These are phyloP conservation scores for Noctua janthina DNA, from an alignment of 2,888 invertebrate genomes.

Conservation along the genomic window DNA sequence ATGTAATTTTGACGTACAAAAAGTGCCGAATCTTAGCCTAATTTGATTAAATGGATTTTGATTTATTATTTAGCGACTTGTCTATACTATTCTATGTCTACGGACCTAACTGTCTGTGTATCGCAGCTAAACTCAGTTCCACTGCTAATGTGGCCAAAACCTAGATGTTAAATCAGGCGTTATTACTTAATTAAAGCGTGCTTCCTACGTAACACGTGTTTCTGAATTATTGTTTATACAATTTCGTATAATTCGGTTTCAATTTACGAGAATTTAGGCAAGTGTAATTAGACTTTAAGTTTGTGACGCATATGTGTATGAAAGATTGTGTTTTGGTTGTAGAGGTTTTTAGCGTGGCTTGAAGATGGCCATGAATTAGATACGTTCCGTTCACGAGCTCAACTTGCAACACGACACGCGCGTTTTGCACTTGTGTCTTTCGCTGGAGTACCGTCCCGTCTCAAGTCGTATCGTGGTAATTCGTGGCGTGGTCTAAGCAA, in stretches of 20 bases:
- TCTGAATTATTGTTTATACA: conserved; percentile 70
- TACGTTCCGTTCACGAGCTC: no score
- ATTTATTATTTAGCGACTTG: not conserved
- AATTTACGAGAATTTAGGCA: conserved; percentile 65
- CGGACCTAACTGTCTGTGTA: conserved; percentile 10
- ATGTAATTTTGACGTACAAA: not conserved
- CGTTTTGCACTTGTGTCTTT: not conserved
- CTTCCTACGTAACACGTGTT: conserved; percentile 65
- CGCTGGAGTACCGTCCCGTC: not conserved
- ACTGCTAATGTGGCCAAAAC: conserved; percentile 74
- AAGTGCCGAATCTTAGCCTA: not conserved
- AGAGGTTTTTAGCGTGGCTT: conserved; percentile 27
- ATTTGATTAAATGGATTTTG: not conserved
- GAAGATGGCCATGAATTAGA: conserved; percentile 6
- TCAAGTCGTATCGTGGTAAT: not conserved
- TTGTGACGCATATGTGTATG: conserved; percentile 57
- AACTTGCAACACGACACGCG: not conserved
- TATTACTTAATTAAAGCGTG: conserved; percentile 83
- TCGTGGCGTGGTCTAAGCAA: not conserved
- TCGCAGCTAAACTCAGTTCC: conserved; percentile 60
- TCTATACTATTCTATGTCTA: not conserved
- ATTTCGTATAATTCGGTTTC: conserved; percentile 66
- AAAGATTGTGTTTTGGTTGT: conserved; percentile 51
- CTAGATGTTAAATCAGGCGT: conserved; percentile 78
- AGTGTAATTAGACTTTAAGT: conserved; percentile 71